Conservation (phyloP, 2,113 vertebrate species). For the Onychorhynchus coronatus region DNA sequence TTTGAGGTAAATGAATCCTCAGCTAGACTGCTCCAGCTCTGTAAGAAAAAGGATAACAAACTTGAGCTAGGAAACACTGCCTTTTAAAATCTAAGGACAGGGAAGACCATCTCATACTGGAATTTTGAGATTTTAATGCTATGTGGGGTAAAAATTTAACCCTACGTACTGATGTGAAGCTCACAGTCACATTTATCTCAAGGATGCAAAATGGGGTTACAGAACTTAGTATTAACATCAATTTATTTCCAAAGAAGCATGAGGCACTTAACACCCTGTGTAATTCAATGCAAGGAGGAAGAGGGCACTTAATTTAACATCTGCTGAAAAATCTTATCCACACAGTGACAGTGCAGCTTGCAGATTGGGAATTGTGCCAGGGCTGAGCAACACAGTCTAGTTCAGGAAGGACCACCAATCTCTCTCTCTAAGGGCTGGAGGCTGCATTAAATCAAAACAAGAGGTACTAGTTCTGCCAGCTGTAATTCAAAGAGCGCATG, state of each 20-base stretch:
- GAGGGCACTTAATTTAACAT: not conserved
- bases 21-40: not conserved
- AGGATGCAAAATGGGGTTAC: not conserved
- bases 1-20: not conserved
- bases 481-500: not conserved
- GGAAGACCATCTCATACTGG: not conserved
- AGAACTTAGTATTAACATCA: not conserved
- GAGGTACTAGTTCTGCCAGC: not conserved
- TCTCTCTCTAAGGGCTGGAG: not conserved
- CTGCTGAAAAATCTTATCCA: not conserved
- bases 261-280: not conserved
- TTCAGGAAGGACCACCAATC: not conserved
- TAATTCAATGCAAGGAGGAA: not conserved
- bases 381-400: not conserved
- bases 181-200: not conserved
- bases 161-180: not conserved
- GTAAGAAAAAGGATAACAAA: not conserved
- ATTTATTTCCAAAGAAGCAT: not conserved
- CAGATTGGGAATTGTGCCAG: not conserved
- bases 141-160: not conserved
- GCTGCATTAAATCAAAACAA: not conserved
- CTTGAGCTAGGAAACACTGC: not conserved
- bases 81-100: not conserved
- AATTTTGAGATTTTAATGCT: not conserved
- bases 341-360: not conserved